Base-by-base conservation (phyloP, 2,888 invertebrate species). In the Frankliniella intonsa region DNA sequence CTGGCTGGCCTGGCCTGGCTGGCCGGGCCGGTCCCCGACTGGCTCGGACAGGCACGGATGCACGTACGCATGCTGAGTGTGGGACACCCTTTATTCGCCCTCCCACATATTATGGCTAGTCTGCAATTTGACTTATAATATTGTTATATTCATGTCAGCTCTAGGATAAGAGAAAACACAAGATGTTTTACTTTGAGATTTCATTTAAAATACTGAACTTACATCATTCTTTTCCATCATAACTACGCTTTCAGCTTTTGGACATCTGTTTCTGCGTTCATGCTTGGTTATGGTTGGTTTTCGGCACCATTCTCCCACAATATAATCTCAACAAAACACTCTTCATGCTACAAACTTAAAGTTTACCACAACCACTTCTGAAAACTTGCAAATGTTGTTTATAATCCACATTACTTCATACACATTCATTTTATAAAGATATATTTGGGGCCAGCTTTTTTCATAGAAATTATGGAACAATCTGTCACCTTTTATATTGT, bases 131-230 rank as follows among this genome's bases (percentile, higher is more conserved):
- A 38, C 38, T 76, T 80, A 7, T 50, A 50, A 14, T 10, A 22
- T 82, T 17, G 80, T n/a, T 62, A 80, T 3, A 50, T 14, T 5
- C 50, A 22, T 12, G 79, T 80, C 22, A 38, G n/a, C 17, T 49
- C 14, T 82, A 50, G 27, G 25, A 17, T 79, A 51, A 50, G 79
- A 50, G n/a, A 25, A 51, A 80, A 82, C 27, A 81, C 22, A 81
- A n/a, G 12, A 80, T 65, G 51, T 81, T 62, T 80, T 82, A 81
- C 79, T 81, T 62, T 79, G 83, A 80, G 50, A 69, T 80, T 82
- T 80, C 5, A 38, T 38, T 38, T 38, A 38, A 38, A 38, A 38
- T 38, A 38, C 38, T 38, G 38, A 38, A 38, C 38, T 38, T 38
- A 5, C 38, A 38, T 38, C 38, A 38, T 55, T 55, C 55, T 19